Base-by-base conservation (phyloP, 2,113 vertebrate species). In the cattle (Bos taurus) region DNA sequence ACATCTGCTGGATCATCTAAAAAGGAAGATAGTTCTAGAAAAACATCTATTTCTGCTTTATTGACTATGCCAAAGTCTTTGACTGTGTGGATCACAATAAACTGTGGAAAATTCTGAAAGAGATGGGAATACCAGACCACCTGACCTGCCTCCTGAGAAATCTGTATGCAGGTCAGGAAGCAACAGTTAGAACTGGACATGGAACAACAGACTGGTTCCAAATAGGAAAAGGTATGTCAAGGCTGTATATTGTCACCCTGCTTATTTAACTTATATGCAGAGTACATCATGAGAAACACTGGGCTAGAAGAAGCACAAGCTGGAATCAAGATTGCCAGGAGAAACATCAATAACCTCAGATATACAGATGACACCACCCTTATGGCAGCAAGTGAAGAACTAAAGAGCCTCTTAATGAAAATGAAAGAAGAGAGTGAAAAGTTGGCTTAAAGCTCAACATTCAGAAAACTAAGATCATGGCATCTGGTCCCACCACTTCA, bases 1-100 rank as follows among this genome's bases (percentile, higher is more conserved):
- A 64, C 62, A 33, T 3, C 6, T 0, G 1, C 30, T 64, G 15
- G 30, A 33, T 64, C 15, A 64, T 33, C 0, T 1, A 64, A 64
- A 64, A 64, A 64, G 62, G 30, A 64, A 64, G 30, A 64, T 6
- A 64, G 62, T 33, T 64, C 30, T 1, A 64, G 30, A 64, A 33
- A 64, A 33, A 64, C 62, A n/a, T 64, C 62, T 64, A 64, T 64
- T 64, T 64, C 62, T 64, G 62, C 33, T 64, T 64, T n/a, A 64
- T 64, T 64, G 62, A 8, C 62, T 64, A 64, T n/a, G 62, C 62
- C 62, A 64, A n/a, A n/a, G 33, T 15, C 62, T 64, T n/a, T 64
- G 62, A 64, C 62, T 64, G 62, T 64, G 30, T n/a, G 30, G 3
- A n/a, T 64, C 30, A 64, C 62, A 64, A 33, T n/a, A 33, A 64